Evolutionary conservation across 2,113 vertebrate genomes (phyloP).

Genomic region (Ammodytes marinus): DNA sequence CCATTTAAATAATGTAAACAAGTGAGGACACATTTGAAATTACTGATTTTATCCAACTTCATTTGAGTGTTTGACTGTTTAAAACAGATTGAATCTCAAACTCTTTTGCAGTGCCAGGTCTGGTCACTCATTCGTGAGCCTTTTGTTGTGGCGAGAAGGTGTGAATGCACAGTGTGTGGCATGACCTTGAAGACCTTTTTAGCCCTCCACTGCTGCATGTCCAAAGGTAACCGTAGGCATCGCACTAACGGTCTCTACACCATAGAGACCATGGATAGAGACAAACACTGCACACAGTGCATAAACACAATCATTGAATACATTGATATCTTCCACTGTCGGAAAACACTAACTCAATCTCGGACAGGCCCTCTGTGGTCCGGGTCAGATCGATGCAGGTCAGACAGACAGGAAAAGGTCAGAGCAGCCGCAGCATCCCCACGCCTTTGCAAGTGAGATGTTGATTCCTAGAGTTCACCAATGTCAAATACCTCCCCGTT

Average conservation of each 20-base stretch:
- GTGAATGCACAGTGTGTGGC: conserved; percentile 8
- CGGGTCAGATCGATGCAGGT: conserved; percentile 57
- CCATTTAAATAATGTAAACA: not conserved
- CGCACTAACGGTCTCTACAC: not conserved
- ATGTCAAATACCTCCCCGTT: not conserved
- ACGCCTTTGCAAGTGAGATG: conserved; percentile 30
- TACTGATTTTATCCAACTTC: not conserved
- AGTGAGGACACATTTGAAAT: not conserved
- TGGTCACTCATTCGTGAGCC: conserved; percentile 27
- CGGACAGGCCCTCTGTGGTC: not conserved
- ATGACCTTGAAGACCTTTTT: conserved; percentile 16
- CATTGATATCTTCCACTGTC: not conserved
- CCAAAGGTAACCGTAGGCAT: not conserved
- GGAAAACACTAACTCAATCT: not conserved
- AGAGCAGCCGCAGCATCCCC: conserved; percentile 15
- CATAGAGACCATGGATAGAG: not conserved
- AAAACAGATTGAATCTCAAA: not conserved
- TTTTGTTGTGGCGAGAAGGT: not conserved
- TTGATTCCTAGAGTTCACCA: conserved; percentile 22
- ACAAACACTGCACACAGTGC: not conserved
- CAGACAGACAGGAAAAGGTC: conserved; percentile 54
- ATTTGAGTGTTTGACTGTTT: not conserved
- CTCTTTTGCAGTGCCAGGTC: not conserved
- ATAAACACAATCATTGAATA: not conserved
- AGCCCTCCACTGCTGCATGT: not conserved